Percentiles rank a stretch among this genome's conserved stretches.
phyloP scores from a whole-genome alignment of 2,113 vertebrate genomes.

The Oenanthe melanoleuca region DNA sequence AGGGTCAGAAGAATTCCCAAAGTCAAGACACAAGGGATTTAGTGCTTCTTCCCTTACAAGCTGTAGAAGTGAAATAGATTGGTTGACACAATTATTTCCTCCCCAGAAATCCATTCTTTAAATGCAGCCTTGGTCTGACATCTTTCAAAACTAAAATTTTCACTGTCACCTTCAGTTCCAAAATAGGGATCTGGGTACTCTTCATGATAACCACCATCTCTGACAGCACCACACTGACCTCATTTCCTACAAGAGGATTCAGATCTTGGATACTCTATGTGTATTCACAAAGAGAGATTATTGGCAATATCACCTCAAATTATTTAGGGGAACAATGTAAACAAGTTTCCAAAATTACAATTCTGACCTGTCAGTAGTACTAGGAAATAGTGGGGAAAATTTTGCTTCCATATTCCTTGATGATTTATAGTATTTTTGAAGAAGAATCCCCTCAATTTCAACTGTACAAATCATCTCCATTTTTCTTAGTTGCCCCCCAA shows the following conservation, averaged over 20 bases:
- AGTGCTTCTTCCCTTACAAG: not conserved
- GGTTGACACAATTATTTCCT: not conserved
- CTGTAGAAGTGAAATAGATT: not conserved
- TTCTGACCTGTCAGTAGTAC: not conserved
- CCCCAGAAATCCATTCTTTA: not conserved
- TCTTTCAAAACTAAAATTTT: not conserved
- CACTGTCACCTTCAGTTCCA: not conserved
- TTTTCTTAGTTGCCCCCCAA: not conserved
- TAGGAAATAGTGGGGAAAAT: not conserved
- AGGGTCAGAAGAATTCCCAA: not conserved
- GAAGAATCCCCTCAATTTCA: not conserved
- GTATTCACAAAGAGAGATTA: not conserved
- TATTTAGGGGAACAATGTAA: not conserved
- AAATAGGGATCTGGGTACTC: not conserved
- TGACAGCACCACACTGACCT: not conserved
- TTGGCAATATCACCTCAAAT: not conserved
- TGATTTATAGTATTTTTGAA: not conserved
- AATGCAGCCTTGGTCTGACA: not conserved
- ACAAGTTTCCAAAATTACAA: not conserved
- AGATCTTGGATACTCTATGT: not conserved
- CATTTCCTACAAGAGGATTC: not conserved
- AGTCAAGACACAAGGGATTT: not conserved
- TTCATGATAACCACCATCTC: not conserved
- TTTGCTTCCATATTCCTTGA: not conserved
- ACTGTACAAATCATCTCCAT: fast-evolving